These are phyloP conservation scores for Trachurus trachurus DNA, from an alignment of 2,797 vertebrate genomes.

Conservation along the genomic window DNA sequence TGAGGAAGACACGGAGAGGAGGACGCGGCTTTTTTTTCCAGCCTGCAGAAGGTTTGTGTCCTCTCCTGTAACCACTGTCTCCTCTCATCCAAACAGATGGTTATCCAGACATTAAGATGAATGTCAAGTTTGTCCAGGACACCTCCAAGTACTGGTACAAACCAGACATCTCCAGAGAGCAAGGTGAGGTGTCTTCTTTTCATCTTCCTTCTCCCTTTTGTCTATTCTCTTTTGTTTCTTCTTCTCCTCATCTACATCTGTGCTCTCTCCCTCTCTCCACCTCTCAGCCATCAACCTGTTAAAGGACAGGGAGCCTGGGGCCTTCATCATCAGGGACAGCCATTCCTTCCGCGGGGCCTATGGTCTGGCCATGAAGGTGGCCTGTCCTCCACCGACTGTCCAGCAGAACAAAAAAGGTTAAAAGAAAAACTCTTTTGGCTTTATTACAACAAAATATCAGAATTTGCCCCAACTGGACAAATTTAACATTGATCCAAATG, in stretches of 20 bases:
- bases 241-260: too few relatives aligned
- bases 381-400: conserved; percentile 93
- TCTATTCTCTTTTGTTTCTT: not conserved
- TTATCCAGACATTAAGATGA: conserved; percentile 95
- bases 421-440: not conserved
- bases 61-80: conserved; percentile 12
- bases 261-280: not conserved
- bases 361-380: conserved; percentile 97
- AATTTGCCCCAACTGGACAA: not conserved
- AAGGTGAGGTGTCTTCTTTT: conserved; percentile 86
- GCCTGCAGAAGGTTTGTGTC: not conserved
- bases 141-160: conserved; percentile 99
- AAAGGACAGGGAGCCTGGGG: conserved; percentile 95
- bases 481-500: not conserved
- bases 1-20: conserved; percentile 60
- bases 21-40: not conserved
- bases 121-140: conserved; percentile 98
- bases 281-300: conserved; percentile 92
- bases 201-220: not conserved
- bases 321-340: conserved; percentile 97
- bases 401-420: conserved; percentile 94
- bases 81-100: conserved; percentile 83
- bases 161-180: conserved; percentile 96
- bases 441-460: not conserved
- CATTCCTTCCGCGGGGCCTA: conserved; percentile 98